phyloP scores from a whole-genome alignment of 2,797 vertebrate genomes.

The Silurus aristotelis region DNA sequence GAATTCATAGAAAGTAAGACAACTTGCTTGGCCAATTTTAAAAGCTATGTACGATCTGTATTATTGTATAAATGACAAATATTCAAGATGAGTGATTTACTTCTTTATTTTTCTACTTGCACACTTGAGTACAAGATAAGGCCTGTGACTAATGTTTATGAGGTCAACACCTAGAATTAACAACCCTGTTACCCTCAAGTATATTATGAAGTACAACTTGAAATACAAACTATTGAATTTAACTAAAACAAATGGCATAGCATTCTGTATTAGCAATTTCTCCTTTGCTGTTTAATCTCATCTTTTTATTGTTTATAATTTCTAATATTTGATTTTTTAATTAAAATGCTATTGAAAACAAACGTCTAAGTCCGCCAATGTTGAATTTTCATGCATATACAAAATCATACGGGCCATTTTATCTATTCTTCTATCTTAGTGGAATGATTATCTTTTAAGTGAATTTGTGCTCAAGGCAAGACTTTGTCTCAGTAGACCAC shows the following conservation, averaged over 20 bases:
- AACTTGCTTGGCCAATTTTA: constrained; percentile 22
- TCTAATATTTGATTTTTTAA: constrained; percentile 7
- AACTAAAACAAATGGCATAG: constrained; percentile 20
- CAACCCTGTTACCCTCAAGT: constrained; percentile 9
- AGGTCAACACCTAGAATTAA: constrained; percentile 23
- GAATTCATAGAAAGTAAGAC: constrained; percentile 6
- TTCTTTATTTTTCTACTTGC: constrained; percentile 55
- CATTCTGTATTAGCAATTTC: constrained; percentile 14
- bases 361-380: background rate
- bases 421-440: background rate
- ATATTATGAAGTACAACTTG: constrained; percentile 6
- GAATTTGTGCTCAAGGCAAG: background rate
- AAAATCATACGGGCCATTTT: background rate
- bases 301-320: constrained; percentile 23
- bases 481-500: constrained; percentile 23
- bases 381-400: constrained; percentile 23
- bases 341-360: constrained; percentile 24
- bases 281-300: constrained; percentile 22
- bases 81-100: constrained; percentile 24
- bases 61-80: constrained; percentile 34
- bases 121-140: constrained; percentile 20
- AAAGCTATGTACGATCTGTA: constrained; percentile 38
- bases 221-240: constrained; percentile 32
- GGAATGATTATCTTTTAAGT: constrained; percentile 10
- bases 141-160: constrained; percentile 30